These are phyloP conservation scores for Clarias pachynema DNA, from an alignment of 2,797 vertebrate species.

Conservation along the genomic window DNA sequence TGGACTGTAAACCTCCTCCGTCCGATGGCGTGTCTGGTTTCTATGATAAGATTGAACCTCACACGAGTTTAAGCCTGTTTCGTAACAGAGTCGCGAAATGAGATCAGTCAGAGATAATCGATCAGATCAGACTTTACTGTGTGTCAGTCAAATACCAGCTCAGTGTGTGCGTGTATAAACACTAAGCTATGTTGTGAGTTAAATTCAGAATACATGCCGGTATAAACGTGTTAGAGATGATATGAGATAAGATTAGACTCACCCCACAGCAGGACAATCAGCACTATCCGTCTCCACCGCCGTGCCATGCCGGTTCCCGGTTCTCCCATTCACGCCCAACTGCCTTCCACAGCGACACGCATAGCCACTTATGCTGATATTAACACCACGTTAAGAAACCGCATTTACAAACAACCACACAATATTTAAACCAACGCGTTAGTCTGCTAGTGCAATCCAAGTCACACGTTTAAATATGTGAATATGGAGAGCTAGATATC, in stretches of 20 bases:
- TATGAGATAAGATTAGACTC: conserved; percentile 65
- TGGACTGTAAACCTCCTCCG: background rate
- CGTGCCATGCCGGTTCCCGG: conserved; percentile 61
- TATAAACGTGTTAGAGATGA: conserved; percentile 57
- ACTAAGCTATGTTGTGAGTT: background rate
- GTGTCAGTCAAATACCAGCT: background rate
- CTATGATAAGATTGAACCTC: background rate
- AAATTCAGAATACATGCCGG: background rate
- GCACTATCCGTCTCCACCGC: conserved; percentile 56
- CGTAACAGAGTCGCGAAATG: background rate
- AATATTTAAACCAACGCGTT: background rate
- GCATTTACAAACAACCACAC: background rate
- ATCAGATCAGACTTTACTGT: background rate
- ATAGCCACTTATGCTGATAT: background rate
- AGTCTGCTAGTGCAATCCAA: background rate
- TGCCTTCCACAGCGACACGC: background rate
- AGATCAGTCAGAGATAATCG: background rate
- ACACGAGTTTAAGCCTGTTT: no score
- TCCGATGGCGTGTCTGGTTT: background rate
- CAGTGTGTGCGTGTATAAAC: background rate
- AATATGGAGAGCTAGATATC: background rate
- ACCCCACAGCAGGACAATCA: conserved; percentile 71
- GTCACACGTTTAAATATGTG: background rate
- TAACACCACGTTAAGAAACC: no score
- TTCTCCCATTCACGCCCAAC: conserved; percentile 14